Evolutionary conservation across 2,797 vertebrate species (phyloP), one percentile per base, ranked within the genome.

Genomic region (Sebastes minor): DNA sequence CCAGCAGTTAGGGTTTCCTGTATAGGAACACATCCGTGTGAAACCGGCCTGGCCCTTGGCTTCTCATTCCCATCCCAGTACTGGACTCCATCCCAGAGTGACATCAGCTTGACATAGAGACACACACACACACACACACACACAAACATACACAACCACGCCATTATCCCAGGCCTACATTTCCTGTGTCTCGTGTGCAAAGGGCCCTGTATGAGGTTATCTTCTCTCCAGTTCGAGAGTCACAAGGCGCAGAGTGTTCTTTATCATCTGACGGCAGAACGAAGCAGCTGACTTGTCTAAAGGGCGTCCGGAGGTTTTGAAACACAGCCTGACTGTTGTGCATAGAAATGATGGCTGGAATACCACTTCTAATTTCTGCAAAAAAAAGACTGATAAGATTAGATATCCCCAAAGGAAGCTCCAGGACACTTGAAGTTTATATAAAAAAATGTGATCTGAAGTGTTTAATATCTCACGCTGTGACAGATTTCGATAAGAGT

Each of bases 31-130:
- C 75, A 56, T 93, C 82, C 81, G 88, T 94, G 93, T 93, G 94
- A 94, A 95, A 91, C 78, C 78, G 66, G 74, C 88, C 84, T 59
- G 65, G 82, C 78, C 77, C 78, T 84, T 59, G 38, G 80, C 78
- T 80, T 80, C 85, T 87, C 79, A 65, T 91, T 94, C 92, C 89
- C 88, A 90, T 83, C 86, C 85, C 72, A 67, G 67, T 20, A 71
- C 90, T 95, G 93, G 91, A 89, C 68, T 89, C 67, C 25, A 22
- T 94, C 93, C 93, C 90, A 91, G 71, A 85, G 91, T 95, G 92
- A 95, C 94, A 91, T 95, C 91, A 95, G 81, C 86, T 63, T 60
- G 82, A 87, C 89, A 84, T 1, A 68, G 52, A 23, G n/a, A 25
- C 23, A 25, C 2, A 27, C 27, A 83, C 72, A 62, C 27, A 82